These are phyloP conservation scores for Phaenicophaeus curvirostris DNA, from an alignment of 2,797 vertebrate genomes.

Conservation along the genomic window DNA sequence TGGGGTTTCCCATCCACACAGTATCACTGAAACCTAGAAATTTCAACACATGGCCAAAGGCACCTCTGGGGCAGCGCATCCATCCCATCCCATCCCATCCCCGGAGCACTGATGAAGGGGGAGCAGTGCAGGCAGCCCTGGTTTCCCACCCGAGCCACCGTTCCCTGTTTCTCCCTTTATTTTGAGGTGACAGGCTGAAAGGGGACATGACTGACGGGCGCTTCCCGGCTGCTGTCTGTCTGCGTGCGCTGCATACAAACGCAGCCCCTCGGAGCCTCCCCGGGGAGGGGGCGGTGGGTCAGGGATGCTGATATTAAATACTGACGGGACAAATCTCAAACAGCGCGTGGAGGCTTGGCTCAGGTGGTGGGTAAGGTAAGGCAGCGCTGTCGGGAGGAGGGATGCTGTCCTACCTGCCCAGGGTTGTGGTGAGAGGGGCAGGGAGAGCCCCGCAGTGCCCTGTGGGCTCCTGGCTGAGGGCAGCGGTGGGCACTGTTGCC, in stretches of 20 bases:
- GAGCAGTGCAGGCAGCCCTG: accelerated
- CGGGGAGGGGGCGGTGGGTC: background rate
- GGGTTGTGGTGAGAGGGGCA: background rate
- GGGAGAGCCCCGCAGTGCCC: background rate
- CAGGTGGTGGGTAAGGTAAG: accelerated
- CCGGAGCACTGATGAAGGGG: accelerated
- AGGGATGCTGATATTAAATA: background rate
- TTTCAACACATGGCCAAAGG: accelerated
- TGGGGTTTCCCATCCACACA: accelerated
- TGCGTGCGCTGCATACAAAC: conserved; percentile 41
- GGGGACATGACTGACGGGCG: conserved; percentile 48
- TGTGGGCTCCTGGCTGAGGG: accelerated
- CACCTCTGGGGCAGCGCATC: background rate
- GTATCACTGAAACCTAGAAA: background rate
- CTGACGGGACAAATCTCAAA: background rate
- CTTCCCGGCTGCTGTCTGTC: conserved; percentile 59
- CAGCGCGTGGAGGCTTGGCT: accelerated
- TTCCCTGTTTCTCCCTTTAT: background rate
- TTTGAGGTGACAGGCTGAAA: conserved; percentile 23
- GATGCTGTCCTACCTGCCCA: background rate
- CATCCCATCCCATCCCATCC: no score
- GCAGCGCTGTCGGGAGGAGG: background rate
- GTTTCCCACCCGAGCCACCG: background rate
- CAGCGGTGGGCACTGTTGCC: accelerated
- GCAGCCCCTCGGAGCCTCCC: background rate